A percentile compares a stretch with the other conserved stretches of the same genome.
These are phyloP conservation scores for Cherax quadricarinatus DNA, from an alignment of 1,140 invertebrate species.

Conservation along the genomic window DNA sequence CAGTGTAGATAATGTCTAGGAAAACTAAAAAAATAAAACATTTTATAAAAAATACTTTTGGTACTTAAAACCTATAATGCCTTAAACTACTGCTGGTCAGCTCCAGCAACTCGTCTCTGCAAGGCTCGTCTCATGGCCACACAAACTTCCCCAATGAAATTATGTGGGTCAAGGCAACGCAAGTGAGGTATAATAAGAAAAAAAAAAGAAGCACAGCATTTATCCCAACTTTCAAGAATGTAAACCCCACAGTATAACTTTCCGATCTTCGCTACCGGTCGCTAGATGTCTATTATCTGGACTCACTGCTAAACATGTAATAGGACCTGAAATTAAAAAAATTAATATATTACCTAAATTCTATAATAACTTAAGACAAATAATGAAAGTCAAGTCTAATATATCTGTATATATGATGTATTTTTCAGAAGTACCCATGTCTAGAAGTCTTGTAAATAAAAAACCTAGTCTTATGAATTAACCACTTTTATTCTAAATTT, in stretches of 20 bases:
- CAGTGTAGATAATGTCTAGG: neutral
- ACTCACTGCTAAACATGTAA: constrained; percentile 25
- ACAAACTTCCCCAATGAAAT: neutral
- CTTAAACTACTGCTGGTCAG: neutral
- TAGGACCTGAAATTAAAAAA: constrained; percentile 26
- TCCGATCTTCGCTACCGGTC: constrained; percentile 44
- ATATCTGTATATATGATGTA: too few species aligned
- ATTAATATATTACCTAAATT: neutral
- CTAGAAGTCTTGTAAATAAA: too few species aligned
- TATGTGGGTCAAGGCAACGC: neutral
- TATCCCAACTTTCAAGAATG: neutral
- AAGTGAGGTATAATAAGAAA: neutral
- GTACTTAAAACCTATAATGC: neutral
- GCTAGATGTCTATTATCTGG: constrained; percentile 15
- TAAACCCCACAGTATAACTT: constrained; percentile 32
- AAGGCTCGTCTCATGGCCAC: neutral
- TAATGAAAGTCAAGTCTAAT: too few species aligned
- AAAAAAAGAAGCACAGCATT: neutral
- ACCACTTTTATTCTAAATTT: too few species aligned
- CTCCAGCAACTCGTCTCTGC: neutral
- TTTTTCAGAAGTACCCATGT: too few species aligned
- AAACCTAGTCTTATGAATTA: too few species aligned
- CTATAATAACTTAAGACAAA: too few species aligned
- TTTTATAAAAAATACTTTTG: neutral
- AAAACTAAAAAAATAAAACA: neutral